Percentiles rank a stretch among this genome's conserved stretches.
Evolutionary conservation across 2,888 invertebrate genomes (phyloP).

Genomic region (Epiblema foenella): DNA sequence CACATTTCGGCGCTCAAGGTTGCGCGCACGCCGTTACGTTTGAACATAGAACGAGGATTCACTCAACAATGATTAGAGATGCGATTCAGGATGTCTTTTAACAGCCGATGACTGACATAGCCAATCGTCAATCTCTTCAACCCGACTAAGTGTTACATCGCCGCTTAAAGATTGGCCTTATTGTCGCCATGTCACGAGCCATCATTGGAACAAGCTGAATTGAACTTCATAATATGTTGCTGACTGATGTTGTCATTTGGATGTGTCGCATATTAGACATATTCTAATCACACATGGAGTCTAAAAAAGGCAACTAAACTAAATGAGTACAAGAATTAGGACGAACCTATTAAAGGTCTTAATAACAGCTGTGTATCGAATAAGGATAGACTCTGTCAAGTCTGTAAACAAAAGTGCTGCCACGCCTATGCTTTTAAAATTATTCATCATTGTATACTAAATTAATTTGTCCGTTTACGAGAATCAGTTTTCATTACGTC

Average conservation of each 20-base stretch:
- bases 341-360: not conserved
- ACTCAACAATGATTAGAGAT: not conserved
- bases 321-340: not conserved
- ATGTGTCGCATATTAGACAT: not conserved
- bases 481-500: conserved; percentile 32
- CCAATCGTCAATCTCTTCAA: too few relatives aligned
- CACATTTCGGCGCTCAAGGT: conserved; percentile 52
- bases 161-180: not conserved
- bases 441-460: conserved; percentile 29
- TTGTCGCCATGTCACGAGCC: not conserved
- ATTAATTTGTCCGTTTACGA: conserved; percentile 31
- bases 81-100: too few relatives aligned
- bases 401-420: not conserved
- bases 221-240: conserved; percentile 4
- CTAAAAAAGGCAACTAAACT: not conserved
- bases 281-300: not conserved
- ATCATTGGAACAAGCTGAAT: not conserved
- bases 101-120: too few relatives aligned
- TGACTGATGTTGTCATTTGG: not conserved
- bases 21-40: conserved; percentile 57
- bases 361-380: not conserved
- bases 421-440: not conserved
- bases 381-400: conserved; percentile 1
- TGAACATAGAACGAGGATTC: conserved; percentile 52
- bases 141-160: not conserved